phyloP scores from a whole-genome alignment of 2,797 vertebrate species.

The Neopelma chrysocephalum region DNA sequence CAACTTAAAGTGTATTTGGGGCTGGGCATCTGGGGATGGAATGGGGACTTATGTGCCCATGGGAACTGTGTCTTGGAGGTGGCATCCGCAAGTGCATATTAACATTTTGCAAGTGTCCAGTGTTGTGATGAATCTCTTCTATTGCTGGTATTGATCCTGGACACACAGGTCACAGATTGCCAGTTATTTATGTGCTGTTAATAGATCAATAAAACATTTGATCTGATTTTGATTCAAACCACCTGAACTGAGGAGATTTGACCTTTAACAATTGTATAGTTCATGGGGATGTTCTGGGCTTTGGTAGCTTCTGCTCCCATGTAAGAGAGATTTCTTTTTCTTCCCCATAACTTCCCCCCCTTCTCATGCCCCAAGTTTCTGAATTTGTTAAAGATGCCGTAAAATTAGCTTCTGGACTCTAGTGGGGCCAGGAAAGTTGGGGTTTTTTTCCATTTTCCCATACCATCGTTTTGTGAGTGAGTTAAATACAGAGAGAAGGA shows the following conservation, averaged over 20 bases:
- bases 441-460: neutral
- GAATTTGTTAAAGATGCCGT: neutral
- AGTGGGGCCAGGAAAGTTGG: neutral
- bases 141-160: neutral
- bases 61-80: rapidly evolving
- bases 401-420: neutral
- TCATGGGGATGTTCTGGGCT: neutral
- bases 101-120: neutral
- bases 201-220: neutral
- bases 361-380: neutral
- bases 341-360: rapidly evolving
- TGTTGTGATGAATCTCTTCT: neutral
- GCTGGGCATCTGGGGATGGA: rapidly evolving
- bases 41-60: rapidly evolving
- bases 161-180: neutral
- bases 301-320: neutral
- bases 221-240: neutral
- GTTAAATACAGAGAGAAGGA: neutral
- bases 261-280: neutral
- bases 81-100: neutral
- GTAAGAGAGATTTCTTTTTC: neutral
- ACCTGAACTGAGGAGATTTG: neutral
- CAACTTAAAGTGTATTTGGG: rapidly evolving
- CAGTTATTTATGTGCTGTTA: neutral
- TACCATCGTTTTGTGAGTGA: neutral